Evolutionary conservation across 2,113 vertebrate genomes (phyloP).

Genomic region (Plecotus auritus): DNA sequence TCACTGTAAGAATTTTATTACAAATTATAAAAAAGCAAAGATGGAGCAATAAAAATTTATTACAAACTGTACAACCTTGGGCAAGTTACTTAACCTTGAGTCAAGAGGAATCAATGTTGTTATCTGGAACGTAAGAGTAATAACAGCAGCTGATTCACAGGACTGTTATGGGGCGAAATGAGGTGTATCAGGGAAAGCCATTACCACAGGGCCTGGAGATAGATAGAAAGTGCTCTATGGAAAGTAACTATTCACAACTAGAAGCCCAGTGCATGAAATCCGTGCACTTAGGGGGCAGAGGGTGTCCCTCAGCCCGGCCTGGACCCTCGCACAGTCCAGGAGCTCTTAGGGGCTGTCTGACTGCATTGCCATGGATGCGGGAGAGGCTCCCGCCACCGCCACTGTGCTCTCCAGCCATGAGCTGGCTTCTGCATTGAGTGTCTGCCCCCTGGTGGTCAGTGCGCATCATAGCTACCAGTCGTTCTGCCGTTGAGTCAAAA

Average conservation of each 20-base stretch:
- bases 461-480: no score
- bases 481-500: accelerated
- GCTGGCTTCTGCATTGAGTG: no score
- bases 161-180: not conserved
- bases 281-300: no score
- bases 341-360: no score
- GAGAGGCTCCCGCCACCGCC: no score
- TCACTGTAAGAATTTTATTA: not conserved
- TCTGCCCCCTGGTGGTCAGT: no score
- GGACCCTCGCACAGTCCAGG: no score
- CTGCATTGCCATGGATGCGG: no score
- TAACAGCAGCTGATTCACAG: not conserved
- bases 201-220: not conserved
- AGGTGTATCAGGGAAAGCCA: not conserved
- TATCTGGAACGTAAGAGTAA: not conserved
- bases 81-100: not conserved
- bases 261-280: no score
- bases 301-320: no score
- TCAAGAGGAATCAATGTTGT: not conserved
- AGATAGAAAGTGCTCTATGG: not conserved
- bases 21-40: not conserved
- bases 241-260: not conserved
- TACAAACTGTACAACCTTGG: not conserved
- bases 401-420: no score
- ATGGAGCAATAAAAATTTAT: constrained; percentile 19